Conservation (phyloP, 2,113 vertebrate species). For the Sigmodon hispidus region DNA sequence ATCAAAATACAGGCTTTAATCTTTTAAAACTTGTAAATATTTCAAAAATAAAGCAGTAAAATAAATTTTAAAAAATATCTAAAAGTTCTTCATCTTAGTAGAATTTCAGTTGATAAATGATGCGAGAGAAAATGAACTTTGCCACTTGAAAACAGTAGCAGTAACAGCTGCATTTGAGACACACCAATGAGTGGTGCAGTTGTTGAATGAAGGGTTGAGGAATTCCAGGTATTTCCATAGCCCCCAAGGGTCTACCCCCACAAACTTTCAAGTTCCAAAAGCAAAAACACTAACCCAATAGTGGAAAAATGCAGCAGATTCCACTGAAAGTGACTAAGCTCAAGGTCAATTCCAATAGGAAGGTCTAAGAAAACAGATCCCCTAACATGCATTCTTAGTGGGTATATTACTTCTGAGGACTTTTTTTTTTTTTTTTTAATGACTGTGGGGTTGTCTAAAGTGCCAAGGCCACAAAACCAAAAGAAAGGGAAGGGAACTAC, state of each 20-base stretch:
- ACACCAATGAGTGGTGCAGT: not conserved
- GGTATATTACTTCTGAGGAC: not conserved
- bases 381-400: not conserved
- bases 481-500: not conserved
- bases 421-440: no score
- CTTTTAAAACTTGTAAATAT: not conserved
- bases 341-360: not conserved
- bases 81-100: not conserved
- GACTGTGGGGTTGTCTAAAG: not conserved
- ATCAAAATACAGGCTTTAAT: constrained; percentile 10
- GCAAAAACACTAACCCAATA: not conserved
- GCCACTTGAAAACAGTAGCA: not conserved
- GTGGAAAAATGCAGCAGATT: not conserved
- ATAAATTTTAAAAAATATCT: not conserved
- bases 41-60: constrained; percentile 40
- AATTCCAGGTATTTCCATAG: not conserved
- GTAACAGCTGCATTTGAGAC: not conserved
- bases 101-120: not conserved
- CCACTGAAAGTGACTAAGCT: not conserved
- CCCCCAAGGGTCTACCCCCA: not conserved
- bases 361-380: not conserved
- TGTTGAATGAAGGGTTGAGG: not conserved
- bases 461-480: not conserved
- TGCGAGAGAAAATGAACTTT: not conserved
- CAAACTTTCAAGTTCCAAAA: not conserved